Evolutionary conservation across 2,888 invertebrate species (phyloP), one percentile per base, ranked within the genome.

Genomic region (Oxycera nigricornis): DNA sequence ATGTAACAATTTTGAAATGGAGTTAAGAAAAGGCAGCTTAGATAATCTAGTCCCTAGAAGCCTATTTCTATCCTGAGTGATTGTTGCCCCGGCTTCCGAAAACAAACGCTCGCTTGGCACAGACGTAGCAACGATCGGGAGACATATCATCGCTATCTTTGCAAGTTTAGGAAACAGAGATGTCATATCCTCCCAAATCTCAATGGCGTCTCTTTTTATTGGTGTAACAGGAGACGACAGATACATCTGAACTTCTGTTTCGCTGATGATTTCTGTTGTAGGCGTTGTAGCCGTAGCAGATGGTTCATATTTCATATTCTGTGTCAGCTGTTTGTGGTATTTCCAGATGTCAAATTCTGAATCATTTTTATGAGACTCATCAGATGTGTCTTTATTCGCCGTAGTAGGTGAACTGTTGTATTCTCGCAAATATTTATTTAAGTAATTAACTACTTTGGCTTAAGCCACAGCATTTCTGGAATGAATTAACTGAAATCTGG

Each of bases 21-120:
- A n/a, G n/a, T 35, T 35, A 7, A 75, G 57, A 65, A 72, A 76
- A 52, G 73, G 72, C 52, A 76, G 62, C 31, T 76, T 76, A 20
- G 73, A 62, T 61, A 76, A 65, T 62, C 72, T 73, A 31, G 57
- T 57, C n/a, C 61, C 31, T 46, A 61, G 50, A 41, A 80, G 79
- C 76, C 79, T 77, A 78, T 82, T 81, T 77, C 80, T 79, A 78
- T 78, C 77, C 78, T 81, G 79, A 1, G 79, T 75, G 77, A 81
- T 80, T 74, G 79, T 80, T 79, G 78, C 79, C 73, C 79, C 80
- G 72, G 81, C 81, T 79, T 81, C 79, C 67, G 81, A 82, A 79
- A 81, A 81, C 76, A 80, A 78, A 73, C 81, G 78, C 77, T 82
- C 80, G 76, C 80, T 81, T 70, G 81, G 80, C 74, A 82, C 81